Evolutionary conservation across 2,797 vertebrate genomes (phyloP).

Genomic region (Eurystomus glaucurus): DNA sequence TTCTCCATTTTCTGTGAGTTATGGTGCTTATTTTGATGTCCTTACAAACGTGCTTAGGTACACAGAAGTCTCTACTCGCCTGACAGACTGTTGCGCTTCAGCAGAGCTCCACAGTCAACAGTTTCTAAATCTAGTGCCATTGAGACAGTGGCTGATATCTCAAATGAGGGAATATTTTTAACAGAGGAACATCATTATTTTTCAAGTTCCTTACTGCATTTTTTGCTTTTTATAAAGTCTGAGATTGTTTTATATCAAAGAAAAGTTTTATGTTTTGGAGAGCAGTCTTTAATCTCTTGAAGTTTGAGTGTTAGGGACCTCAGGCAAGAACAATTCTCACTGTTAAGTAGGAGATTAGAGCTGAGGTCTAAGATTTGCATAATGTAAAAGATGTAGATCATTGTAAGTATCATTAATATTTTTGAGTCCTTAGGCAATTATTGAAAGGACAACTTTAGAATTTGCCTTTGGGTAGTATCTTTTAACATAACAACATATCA

Average conservation of each 20-base stretch:
- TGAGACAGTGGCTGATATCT: neutral
- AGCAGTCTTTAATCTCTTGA: constrained; percentile 75
- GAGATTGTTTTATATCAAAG: constrained; percentile 53
- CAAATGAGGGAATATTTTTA: neutral
- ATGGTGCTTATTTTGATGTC: neutral
- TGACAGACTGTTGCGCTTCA: neutral
- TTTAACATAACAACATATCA: constrained; percentile 44
- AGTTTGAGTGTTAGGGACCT: constrained; percentile 50
- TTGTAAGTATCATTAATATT: constrained; percentile 69
- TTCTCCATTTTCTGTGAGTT: neutral
- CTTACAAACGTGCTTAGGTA: neutral
- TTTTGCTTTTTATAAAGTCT: constrained; percentile 25
- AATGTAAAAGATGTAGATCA: constrained; percentile 67
- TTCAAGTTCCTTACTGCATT: neutral
- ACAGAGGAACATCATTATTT: neutral
- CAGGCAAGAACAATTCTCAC: constrained; percentile 74
- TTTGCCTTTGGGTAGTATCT: constrained; percentile 64
- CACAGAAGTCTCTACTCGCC: neutral
- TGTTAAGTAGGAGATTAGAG: constrained; percentile 74
- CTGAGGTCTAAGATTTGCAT: constrained; percentile 70
- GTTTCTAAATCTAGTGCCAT: neutral
- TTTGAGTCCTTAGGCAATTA: constrained; percentile 72
- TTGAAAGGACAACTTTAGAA: constrained; percentile 70
- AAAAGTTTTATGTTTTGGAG: constrained; percentile 33
- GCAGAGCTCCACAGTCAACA: neutral